These are phyloP conservation scores for Dendrolimus kikuchii DNA, from an alignment of 1,140 invertebrate genomes.

Conservation along the genomic window DNA sequence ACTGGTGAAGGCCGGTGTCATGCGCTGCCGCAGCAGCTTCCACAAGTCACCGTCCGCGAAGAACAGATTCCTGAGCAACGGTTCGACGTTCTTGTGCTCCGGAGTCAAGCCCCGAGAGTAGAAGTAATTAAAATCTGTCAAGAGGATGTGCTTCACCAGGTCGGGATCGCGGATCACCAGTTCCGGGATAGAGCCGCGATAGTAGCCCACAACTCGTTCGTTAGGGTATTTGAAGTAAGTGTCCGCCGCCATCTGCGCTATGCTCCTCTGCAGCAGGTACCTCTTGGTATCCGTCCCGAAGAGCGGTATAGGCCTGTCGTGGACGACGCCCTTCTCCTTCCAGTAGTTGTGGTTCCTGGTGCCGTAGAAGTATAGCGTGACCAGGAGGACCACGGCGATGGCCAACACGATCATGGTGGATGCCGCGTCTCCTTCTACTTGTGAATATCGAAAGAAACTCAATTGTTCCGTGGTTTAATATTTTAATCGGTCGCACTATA, in stretches of 20 bases:
- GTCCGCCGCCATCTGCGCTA: conserved; percentile 26
- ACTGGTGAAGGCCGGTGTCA: conserved; percentile 74
- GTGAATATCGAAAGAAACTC: too few species aligned
- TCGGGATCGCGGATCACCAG: conserved; percentile 73
- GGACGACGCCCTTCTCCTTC: conserved; percentile 53
- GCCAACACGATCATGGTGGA: conserved; percentile 15
- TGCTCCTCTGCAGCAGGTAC: conserved; percentile 23
- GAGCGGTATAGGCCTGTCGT: conserved; percentile 41
- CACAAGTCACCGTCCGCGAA: conserved; percentile 61
- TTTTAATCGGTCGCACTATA: too few species aligned
- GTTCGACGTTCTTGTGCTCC: conserved; percentile 34
- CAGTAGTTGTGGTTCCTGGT: conserved; percentile 53
- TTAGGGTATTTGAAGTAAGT: conserved; percentile 31
- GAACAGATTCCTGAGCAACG: conserved; percentile 37
- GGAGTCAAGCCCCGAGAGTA: conserved; percentile 25
- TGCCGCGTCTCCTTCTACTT: too few species aligned
- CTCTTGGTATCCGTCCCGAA: conserved; percentile 40
- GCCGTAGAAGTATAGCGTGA: conserved; percentile 31
- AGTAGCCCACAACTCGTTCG: conserved; percentile 34
- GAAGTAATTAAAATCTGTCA: conserved; percentile 74
- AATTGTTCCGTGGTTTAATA: too few species aligned
- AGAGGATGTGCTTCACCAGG: conserved; percentile 69
- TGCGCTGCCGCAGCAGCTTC: conserved; percentile 69
- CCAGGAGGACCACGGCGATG: conserved; percentile 10
- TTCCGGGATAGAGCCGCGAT: conserved; percentile 40